Conservation (phyloP, 2,113 vertebrate species). For the Hypomesus transpacificus region DNA sequence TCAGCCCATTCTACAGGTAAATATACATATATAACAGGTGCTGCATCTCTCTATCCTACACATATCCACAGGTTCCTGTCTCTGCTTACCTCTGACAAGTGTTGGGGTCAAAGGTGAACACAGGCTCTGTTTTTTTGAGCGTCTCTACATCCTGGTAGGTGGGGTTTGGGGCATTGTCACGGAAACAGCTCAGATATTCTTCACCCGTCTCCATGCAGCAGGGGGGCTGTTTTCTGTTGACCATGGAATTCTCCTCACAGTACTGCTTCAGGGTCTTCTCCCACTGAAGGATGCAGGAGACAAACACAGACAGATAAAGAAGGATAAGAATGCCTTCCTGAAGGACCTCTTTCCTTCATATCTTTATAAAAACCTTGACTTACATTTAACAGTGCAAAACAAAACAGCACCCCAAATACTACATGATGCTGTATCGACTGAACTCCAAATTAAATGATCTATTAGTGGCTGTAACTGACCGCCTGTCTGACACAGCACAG, state of each 20-base stretch:
- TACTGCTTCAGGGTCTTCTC: slow-evolving; percentile 49
- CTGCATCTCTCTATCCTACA: background rate
- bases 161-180: slow-evolving; percentile 40
- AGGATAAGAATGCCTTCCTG: background rate
- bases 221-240: slow-evolving; percentile 57
- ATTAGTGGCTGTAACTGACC: slow-evolving; percentile 62
- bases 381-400: too few relatives aligned
- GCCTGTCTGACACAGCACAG: slow-evolving; percentile 73
- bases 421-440: too few relatives aligned
- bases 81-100: slow-evolving; percentile 38
- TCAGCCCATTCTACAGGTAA: too few relatives aligned
- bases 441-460: too few relatives aligned
- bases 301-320: slow-evolving; percentile 9
- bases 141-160: slow-evolving; percentile 41
- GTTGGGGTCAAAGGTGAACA: slow-evolving; percentile 58
- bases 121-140: background rate
- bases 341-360: background rate
- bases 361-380: too few relatives aligned
- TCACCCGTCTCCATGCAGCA: slow-evolving; percentile 50
- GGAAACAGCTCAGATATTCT: slow-evolving; percentile 56
- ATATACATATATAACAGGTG: background rate
- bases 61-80: background rate
- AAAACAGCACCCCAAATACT: too few relatives aligned
- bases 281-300: slow-evolving; percentile 60
- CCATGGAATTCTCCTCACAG: slow-evolving; percentile 49